phyloP scores from a whole-genome alignment of 1,140 invertebrate species.

The Cotesia glomerata region DNA sequence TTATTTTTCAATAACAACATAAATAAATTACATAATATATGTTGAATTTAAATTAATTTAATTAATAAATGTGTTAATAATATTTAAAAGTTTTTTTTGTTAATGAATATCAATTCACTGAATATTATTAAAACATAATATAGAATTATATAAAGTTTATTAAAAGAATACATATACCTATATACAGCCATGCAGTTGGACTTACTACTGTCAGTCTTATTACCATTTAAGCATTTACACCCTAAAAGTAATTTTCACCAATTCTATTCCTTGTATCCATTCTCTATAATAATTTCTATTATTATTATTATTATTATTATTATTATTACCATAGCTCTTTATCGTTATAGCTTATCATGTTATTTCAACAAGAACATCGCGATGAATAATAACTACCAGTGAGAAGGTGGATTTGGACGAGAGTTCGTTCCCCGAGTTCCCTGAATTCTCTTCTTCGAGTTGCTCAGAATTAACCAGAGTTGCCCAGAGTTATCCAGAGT shows the following conservation, averaged over 20 bases:
- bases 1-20: too few relatives aligned
- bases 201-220: background rate
- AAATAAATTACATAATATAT: too few relatives aligned
- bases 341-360: background rate
- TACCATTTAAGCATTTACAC: slow-evolving; percentile 4
- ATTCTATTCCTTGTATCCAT: background rate
- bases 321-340: background rate
- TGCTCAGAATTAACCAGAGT: too few relatives aligned
- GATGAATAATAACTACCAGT: slow-evolving; percentile 23
- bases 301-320: too few relatives aligned
- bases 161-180: slow-evolving; percentile 39
- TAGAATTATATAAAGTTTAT: slow-evolving; percentile 47
- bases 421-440: too few relatives aligned
- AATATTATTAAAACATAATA: background rate
- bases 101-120: slow-evolving; percentile 4
- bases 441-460: too few relatives aligned
- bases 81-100: background rate
- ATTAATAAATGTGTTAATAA: slow-evolving; percentile 5
- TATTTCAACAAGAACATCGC: background rate
- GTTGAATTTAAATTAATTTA: too few relatives aligned
- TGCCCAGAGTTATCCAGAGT: background rate
- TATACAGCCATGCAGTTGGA: too few relatives aligned
- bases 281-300: too few relatives aligned
- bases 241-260: slow-evolving; percentile 2
- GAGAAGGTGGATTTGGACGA: too few relatives aligned